Evolutionary conservation across 2,113 vertebrate genomes (phyloP).

Genomic region (Alectura lathami): DNA sequence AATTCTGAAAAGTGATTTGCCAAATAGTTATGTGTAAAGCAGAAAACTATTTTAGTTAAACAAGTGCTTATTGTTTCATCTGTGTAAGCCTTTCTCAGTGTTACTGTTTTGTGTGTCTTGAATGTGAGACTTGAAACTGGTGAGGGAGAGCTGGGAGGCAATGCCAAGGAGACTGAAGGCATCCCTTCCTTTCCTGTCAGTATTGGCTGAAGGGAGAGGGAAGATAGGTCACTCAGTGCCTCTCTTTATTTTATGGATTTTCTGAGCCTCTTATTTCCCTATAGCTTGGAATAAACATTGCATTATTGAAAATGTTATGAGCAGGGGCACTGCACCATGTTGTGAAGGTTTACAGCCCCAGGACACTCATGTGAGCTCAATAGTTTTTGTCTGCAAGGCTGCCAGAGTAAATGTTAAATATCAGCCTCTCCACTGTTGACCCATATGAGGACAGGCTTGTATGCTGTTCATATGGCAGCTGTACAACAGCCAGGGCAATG

Average conservation of each 20-base stretch:
- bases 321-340: neutral
- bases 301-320: neutral
- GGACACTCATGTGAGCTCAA: accelerated
- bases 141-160: neutral
- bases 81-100: neutral
- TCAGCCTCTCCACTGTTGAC: neutral
- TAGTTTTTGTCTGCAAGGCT: neutral
- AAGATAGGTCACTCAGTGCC: neutral
- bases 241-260: neutral
- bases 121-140: neutral
- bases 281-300: neutral
- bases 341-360: neutral
- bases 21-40: neutral
- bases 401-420: neutral
- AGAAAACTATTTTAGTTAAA: neutral
- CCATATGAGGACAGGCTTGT: neutral
- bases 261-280: neutral
- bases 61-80: neutral
- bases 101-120: neutral
- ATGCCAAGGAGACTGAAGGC: neutral
- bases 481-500: neutral
- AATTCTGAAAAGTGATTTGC: neutral
- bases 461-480: neutral
- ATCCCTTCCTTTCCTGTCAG: neutral
- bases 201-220: neutral